Evolutionary conservation across 2,888 invertebrate species (phyloP), one percentile per base, ranked within the genome.

Genomic region (Plagodis dolabraria): DNA sequence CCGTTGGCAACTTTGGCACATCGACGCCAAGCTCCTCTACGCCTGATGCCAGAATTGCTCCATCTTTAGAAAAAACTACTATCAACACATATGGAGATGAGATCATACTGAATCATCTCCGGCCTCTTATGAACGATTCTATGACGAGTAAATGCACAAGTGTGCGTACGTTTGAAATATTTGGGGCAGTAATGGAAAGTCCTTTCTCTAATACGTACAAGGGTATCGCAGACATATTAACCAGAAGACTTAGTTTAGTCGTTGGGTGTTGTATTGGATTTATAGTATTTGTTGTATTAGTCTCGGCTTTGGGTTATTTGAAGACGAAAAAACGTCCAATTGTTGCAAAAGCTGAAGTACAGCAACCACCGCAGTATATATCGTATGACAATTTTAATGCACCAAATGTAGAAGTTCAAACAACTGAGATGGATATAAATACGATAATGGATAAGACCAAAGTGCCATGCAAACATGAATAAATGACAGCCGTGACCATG

Each of bases 211-310:
- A 95, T 75, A 95, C 95, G 33, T 95, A 95, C 33, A 94, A 95
- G 85, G 94, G 94, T 46, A 94, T 96, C 47, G 95, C 95, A 68
- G 96, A 96, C 63, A 95, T 98, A 76, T 92, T 97, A 43, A 96
- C 97, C 5, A 93, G 97, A 61, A 94, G 97, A 68, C 93, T 98
- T 57, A 97, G 97, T 36, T 94, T 98, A 68, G 97, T 97, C 72
- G 96, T 98, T 57, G 97, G 97, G 53, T 96, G 97, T 81, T 96
- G 96, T 79, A 95, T 98, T 93, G 97, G 97, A 54, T 96, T 97
- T 76, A 94, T 97, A 63, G 96, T 98, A 51, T 97, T 98, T 80
- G 94, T 98, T 53, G 95, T 97, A 34, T 93, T 97, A 76, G 96
- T 97, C 57, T 96, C 97, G n/a, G 95, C 96, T 47, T 93, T 97